These are phyloP conservation scores for Trissolcus japonicus DNA, from an alignment of 2,888 invertebrate species.

Conservation along the genomic window DNA sequence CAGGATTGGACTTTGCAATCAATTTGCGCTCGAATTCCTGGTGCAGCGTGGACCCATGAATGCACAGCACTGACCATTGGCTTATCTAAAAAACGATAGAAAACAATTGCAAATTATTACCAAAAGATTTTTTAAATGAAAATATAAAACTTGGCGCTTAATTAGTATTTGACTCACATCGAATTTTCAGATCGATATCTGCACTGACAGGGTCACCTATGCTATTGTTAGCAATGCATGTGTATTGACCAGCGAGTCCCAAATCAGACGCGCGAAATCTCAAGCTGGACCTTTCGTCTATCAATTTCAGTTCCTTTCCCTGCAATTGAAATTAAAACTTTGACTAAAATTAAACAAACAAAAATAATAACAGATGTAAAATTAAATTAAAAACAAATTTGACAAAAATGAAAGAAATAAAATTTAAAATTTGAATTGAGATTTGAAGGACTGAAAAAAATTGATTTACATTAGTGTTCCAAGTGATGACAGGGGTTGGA, in stretches of 20 bases:
- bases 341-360: background rate
- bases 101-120: background rate
- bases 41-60: slow-evolving; percentile 85
- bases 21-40: slow-evolving; percentile 83
- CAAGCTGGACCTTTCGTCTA: slow-evolving; percentile 80
- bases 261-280: slow-evolving; percentile 82
- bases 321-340: slow-evolving; percentile 6
- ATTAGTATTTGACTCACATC: slow-evolving; percentile 78
- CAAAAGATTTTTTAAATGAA: background rate
- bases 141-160: background rate
- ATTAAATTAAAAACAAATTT: too few species aligned
- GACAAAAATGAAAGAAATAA: background rate
- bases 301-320: slow-evolving; percentile 54
- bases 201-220: slow-evolving; percentile 85
- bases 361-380: too few species aligned
- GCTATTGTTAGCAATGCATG: slow-evolving; percentile 85
- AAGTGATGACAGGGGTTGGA: slow-evolving; percentile 84
- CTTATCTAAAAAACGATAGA: slow-evolving; percentile 79
- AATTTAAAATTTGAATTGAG: slow-evolving; percentile 6
- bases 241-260: slow-evolving; percentile 83
- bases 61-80: slow-evolving; percentile 83
- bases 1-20: slow-evolving; percentile 83
- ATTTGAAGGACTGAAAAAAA: background rate
- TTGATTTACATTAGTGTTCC: slow-evolving; percentile 79
- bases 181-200: slow-evolving; percentile 82